These are phyloP conservation scores for Siniperca chuatsi DNA, from an alignment of 2,113 vertebrate genomes.

Conservation along the genomic window DNA sequence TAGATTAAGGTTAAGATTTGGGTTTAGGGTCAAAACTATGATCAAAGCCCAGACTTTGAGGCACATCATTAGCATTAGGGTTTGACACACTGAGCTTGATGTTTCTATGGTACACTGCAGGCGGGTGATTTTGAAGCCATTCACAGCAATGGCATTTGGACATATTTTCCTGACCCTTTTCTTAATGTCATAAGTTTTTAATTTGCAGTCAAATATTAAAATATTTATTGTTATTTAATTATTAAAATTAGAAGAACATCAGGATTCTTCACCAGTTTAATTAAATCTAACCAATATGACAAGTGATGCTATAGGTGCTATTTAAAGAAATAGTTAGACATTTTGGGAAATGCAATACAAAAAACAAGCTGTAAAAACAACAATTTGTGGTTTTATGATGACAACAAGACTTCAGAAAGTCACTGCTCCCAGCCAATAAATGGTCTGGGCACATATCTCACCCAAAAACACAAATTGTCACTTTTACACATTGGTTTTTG, in stretches of 20 bases:
- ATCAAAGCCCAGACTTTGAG: background rate
- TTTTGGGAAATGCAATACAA: background rate
- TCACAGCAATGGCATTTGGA: background rate
- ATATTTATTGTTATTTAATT: no score
- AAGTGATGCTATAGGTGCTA: slow-evolving; percentile 35
- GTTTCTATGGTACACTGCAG: slow-evolving; percentile 58
- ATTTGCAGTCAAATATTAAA: slow-evolving; percentile 35
- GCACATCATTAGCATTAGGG: slow-evolving; percentile 1
- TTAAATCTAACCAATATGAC: background rate
- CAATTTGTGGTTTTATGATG: background rate
- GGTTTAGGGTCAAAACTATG: background rate
- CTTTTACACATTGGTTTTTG: background rate
- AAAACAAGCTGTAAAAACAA: background rate
- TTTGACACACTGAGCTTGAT: slow-evolving; percentile 25
- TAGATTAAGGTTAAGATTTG: background rate
- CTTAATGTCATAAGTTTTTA: slow-evolving; percentile 3
- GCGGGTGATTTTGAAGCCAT: slow-evolving; percentile 28
- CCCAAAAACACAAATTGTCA: background rate
- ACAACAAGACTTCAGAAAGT: background rate
- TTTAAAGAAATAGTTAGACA: slow-evolving; percentile 1
- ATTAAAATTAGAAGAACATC: slow-evolving; percentile 33
- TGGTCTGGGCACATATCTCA: background rate
- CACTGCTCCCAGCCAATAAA: background rate
- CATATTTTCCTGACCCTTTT: background rate
- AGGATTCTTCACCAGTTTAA: background rate